These are phyloP conservation scores for Gymnosoma rotundatum DNA, from an alignment of 2,888 invertebrate species.

Conservation along the genomic window DNA sequence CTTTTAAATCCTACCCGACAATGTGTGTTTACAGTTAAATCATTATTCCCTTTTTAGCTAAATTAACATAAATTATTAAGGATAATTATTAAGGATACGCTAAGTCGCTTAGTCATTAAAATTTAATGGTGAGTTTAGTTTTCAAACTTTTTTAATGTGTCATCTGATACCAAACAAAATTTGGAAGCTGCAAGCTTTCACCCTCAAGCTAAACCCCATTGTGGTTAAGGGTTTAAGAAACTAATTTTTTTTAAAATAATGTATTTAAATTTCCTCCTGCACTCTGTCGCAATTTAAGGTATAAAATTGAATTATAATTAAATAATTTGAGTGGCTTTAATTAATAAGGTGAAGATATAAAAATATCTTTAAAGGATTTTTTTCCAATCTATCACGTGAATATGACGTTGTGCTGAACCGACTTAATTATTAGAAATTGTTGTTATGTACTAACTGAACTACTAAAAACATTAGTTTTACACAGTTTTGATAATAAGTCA, in stretches of 20 bases:
- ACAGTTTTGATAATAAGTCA: too few species aligned
- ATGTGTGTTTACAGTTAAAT: conserved; percentile 40
- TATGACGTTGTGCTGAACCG: too few species aligned
- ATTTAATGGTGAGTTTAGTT: conserved; percentile 62
- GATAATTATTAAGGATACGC: conserved; percentile 68
- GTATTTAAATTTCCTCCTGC: background rate
- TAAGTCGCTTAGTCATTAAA: conserved; percentile 28
- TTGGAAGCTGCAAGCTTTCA: background rate
- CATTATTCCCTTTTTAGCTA: conserved; percentile 33
- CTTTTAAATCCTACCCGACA: background rate
- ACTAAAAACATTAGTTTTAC: too few species aligned
- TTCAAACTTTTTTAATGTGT: conserved; percentile 3
- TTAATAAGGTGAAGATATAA: too few species aligned
- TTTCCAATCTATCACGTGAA: too few species aligned
- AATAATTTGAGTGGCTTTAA: too few species aligned
- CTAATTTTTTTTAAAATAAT: background rate
- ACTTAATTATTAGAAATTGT: too few species aligned
- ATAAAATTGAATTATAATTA: too few species aligned
- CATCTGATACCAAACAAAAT: conserved; percentile 13
- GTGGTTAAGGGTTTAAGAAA: conserved; percentile 20
- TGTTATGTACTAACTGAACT: too few species aligned
- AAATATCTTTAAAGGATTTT: too few species aligned
- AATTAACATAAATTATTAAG: conserved; percentile 58
- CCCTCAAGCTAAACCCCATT: conserved; percentile 28
- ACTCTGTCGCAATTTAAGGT: background rate